phyloP scores from a whole-genome alignment of 1,140 invertebrate species.

The Ptiloglossa arizonensis region DNA sequence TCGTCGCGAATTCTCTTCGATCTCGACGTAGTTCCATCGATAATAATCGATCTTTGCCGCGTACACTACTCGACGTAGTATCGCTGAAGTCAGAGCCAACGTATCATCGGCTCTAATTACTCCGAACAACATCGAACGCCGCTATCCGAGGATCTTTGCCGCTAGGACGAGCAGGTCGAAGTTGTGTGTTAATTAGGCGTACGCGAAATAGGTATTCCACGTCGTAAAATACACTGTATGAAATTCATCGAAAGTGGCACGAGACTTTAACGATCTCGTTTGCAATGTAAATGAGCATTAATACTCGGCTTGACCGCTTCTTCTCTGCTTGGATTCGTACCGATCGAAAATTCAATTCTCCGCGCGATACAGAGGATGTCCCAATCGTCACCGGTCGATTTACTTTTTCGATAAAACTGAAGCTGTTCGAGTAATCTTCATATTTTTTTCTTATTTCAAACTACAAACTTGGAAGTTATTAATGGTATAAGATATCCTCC shows the following conservation, averaged over 20 bases:
- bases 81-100: too few relatives aligned
- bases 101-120: not conserved
- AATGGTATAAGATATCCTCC: too few relatives aligned
- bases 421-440: too few relatives aligned
- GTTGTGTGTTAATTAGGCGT: not conserved
- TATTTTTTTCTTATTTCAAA: too few relatives aligned
- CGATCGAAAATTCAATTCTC: not conserved
- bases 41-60: too few relatives aligned
- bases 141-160: not conserved
- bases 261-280: not conserved
- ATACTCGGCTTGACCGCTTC: not conserved
- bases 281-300: conserved; percentile 22
- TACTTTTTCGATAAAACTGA: too few relatives aligned
- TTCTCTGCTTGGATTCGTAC: not conserved
- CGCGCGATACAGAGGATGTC: too few relatives aligned
- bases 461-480: too few relatives aligned
- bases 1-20: not conserved
- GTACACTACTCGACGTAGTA: too few relatives aligned
- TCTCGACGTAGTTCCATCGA: not conserved
- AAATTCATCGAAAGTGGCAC: conserved; percentile 32
- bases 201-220: not conserved
- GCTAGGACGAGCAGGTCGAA: not conserved
- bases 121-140: fast-evolving
- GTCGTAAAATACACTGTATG: not conserved
- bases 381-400: too few relatives aligned